A percentile compares a stretch with the other conserved stretches of the same genome.
These are phyloP conservation scores for Tachina grossa DNA, from an alignment of 2,888 invertebrate genomes.

Conservation along the genomic window DNA sequence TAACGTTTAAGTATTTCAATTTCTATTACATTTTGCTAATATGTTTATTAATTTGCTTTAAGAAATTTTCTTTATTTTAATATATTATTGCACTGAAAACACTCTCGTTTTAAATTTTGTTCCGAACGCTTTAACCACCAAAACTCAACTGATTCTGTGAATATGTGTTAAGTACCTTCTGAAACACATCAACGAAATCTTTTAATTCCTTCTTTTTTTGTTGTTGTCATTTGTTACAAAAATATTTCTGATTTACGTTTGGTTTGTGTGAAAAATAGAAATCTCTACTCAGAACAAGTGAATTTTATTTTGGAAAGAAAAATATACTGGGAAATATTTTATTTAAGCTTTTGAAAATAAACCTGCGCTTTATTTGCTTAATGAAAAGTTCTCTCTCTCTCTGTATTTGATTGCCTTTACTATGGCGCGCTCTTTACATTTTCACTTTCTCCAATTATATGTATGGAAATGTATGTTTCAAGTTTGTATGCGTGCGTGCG, in stretches of 20 bases:
- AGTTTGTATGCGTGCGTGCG: not conserved
- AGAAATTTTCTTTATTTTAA: slow-evolving; percentile 6
- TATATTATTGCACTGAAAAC: slow-evolving; percentile 34
- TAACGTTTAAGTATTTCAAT: slow-evolving; percentile 6
- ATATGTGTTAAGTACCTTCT: slow-evolving; percentile 70
- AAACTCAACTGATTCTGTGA: slow-evolving; percentile 74
- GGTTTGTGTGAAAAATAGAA: not conserved
- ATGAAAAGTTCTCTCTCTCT: slow-evolving; percentile 11
- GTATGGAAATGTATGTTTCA: not conserved
- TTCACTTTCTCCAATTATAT: slow-evolving; percentile 25
- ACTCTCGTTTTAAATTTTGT: slow-evolving; percentile 49
- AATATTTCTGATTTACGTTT: not conserved
- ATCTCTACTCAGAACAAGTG: slow-evolving; percentile 43
- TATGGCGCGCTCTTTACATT: not conserved
- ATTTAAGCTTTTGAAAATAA: slow-evolving; percentile 10
- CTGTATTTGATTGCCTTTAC: not conserved
- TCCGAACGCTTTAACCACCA: slow-evolving; percentile 73
- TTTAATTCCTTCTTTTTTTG: slow-evolving; percentile 54
- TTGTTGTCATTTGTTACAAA: no score
- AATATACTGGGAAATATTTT: slow-evolving; percentile 66
- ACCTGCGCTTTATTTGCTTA: slow-evolving; percentile 56
- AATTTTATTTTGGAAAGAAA: not conserved
- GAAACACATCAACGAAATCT: slow-evolving; percentile 66
- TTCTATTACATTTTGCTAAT: not conserved
- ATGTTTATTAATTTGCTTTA: not conserved